A percentile compares a stretch with the other conserved stretches of the same genome.
phyloP scores from a whole-genome alignment of 1,140 invertebrate genomes.

The Piezodorus guildinii region DNA sequence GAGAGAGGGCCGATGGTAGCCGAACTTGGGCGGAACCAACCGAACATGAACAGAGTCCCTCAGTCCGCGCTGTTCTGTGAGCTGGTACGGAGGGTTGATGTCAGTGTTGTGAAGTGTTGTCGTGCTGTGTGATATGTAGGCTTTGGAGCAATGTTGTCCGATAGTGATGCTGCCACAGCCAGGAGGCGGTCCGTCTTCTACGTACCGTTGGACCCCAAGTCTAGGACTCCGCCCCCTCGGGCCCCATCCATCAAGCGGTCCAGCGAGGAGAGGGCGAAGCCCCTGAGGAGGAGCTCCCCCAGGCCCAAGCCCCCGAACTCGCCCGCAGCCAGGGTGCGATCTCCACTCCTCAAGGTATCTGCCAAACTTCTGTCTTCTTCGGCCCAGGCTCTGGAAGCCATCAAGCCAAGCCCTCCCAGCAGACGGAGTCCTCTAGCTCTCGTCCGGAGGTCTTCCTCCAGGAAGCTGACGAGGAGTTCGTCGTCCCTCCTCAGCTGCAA shows the following conservation, averaged over 20 bases:
- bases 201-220: conserved; percentile 36
- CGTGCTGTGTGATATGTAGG: too few relatives aligned
- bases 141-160: background rate
- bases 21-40: background rate
- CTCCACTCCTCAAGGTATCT: conserved; percentile 25
- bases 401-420: conserved; percentile 17
- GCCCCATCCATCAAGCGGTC: conserved; percentile 24
- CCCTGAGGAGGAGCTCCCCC: conserved; percentile 14
- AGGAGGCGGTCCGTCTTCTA: conserved; percentile 41
- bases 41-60: background rate
- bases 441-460: conserved; percentile 55
- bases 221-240: conserved; percentile 12
- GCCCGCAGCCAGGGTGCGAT: conserved; percentile 17
- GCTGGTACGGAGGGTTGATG: too few relatives aligned
- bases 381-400: conserved; percentile 28
- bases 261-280: conserved; percentile 26
- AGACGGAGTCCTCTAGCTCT: conserved; percentile 28
- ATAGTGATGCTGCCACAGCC: conserved; percentile 17
- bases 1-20: conserved; percentile 2
- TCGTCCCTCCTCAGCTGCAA: conserved; percentile 31
- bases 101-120: too few relatives aligned
- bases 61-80: background rate
- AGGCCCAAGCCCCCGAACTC: conserved; percentile 15
- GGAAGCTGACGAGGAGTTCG: conserved; percentile 52
- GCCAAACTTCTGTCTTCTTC: conserved; percentile 28